A percentile compares a stretch with the other conserved stretches of the same genome.
phyloP scores from a whole-genome alignment of 2,113 vertebrate genomes.

The Chaetops frenatus region DNA sequence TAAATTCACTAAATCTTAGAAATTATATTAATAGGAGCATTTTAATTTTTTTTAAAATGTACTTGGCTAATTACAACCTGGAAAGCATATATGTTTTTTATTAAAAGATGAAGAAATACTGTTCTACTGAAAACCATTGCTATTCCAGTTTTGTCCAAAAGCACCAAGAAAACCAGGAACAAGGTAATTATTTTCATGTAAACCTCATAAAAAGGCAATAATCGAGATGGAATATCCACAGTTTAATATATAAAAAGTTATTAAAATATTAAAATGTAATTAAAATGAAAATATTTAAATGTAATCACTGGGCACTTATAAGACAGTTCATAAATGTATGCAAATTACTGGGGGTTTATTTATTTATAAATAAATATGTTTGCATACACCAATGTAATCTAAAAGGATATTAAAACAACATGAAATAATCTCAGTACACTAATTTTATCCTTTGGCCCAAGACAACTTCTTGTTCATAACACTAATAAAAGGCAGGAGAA shows the following conservation, averaged over 20 bases:
- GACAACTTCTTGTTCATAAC: background rate
- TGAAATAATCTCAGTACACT: background rate
- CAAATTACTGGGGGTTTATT: background rate
- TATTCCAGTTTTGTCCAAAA: background rate
- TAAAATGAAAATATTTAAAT: background rate
- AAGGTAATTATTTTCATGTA: background rate
- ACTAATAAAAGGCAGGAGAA: background rate
- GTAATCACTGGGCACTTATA: background rate
- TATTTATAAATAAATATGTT: background rate
- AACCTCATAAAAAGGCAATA: background rate
- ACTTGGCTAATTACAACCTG: background rate
- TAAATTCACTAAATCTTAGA: background rate
- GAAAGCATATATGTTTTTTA: background rate
- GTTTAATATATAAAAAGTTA: background rate
- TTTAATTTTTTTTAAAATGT: background rate
- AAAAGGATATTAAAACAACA: background rate
- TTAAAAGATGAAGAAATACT: background rate
- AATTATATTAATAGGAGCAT: background rate
- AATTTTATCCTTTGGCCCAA: background rate
- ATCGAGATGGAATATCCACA: background rate
- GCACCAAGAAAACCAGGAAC: background rate
- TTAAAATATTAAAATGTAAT: constrained; percentile 8
- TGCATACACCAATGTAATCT: background rate
- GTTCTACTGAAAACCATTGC: background rate
- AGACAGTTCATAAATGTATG: background rate